Conservation (phyloP, 2,888 invertebrate genomes). For the Pristionchus maxplancki region DNA sequence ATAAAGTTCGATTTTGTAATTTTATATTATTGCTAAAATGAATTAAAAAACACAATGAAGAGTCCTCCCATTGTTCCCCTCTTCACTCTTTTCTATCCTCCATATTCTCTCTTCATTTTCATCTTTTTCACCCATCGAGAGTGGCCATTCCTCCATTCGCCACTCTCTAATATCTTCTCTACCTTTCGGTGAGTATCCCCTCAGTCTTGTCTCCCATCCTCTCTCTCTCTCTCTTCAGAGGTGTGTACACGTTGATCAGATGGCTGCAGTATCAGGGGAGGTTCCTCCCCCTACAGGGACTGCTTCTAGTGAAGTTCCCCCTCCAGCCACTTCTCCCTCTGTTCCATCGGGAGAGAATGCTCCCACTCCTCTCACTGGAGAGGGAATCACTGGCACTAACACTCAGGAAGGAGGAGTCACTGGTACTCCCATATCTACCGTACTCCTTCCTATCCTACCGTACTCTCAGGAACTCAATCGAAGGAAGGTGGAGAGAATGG, state of each 20-base stretch:
- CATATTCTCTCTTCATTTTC: constrained; percentile 24
- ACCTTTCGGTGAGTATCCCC: constrained; percentile 16
- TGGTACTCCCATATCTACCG: not conserved
- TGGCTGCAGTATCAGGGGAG: constrained; percentile 18
- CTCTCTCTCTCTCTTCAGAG: not conserved
- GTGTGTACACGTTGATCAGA: not conserved
- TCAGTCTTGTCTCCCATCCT: not conserved
- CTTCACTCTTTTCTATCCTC: not conserved
- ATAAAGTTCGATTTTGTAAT: not conserved
- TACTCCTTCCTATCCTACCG: not conserved
- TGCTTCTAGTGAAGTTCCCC: not conserved
- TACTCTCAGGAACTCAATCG: constrained; percentile 8
- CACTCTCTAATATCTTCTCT: constrained; percentile 41
- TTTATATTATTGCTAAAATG: not conserved
- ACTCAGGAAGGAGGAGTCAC: constrained; percentile 34
- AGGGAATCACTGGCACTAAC: not conserved
- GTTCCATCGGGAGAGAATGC: constrained; percentile 14
- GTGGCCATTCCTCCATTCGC: not conserved
- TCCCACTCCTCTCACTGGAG: not conserved
- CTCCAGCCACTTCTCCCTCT: not conserved
- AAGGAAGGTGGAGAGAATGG: not conserved
- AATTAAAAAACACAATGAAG: not conserved
- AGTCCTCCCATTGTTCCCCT: not conserved
- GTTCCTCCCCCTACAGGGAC: constrained; percentile 1
- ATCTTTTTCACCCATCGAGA: not conserved